These are phyloP conservation scores for Tetragonisca angustula DNA, from an alignment of 2,888 invertebrate genomes.

Conservation along the genomic window DNA sequence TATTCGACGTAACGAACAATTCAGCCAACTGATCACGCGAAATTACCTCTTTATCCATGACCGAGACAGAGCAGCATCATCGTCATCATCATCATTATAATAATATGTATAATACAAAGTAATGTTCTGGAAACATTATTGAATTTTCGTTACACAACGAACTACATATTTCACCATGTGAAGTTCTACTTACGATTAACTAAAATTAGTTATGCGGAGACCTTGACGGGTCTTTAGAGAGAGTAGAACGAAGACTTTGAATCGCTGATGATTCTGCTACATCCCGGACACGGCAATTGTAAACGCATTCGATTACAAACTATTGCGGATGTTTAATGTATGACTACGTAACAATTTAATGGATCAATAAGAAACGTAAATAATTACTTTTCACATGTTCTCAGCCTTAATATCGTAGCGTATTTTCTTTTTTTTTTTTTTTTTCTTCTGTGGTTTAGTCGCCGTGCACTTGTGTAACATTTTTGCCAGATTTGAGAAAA, in stretches of 20 bases:
- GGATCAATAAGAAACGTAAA: conserved; percentile 60
- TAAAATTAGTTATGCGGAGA: conserved; percentile 1
- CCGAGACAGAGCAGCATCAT: conserved; percentile 54
- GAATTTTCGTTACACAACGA: conserved; percentile 18
- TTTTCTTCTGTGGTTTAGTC: conserved; percentile 43
- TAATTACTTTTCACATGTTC: conserved; percentile 62
- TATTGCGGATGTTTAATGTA: conserved; percentile 62
- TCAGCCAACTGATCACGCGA: conserved; percentile 52
- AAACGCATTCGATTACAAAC: conserved; percentile 64
- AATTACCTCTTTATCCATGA: conserved; percentile 59
- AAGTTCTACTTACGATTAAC: neutral
- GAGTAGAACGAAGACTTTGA: neutral
- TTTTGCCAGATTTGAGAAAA: neutral
- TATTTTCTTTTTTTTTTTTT: too few relatives aligned
- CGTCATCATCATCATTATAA: conserved; percentile 38
- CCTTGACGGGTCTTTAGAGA: neutral
- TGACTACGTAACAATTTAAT: conserved; percentile 63
- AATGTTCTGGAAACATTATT: conserved; percentile 22
- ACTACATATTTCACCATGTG: conserved; percentile 1
- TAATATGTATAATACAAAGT: conserved; percentile 10
- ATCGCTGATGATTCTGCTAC: conserved; percentile 45
- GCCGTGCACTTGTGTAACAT: conserved; percentile 46
- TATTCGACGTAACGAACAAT: conserved; percentile 11
- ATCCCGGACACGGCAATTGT: conserved; percentile 52
- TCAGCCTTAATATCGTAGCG: conserved; percentile 68